Percentiles rank a stretch among this genome's conserved stretches.
Conservation (phyloP, 2,888 invertebrate genomes). For the Atrina japonica region DNA sequence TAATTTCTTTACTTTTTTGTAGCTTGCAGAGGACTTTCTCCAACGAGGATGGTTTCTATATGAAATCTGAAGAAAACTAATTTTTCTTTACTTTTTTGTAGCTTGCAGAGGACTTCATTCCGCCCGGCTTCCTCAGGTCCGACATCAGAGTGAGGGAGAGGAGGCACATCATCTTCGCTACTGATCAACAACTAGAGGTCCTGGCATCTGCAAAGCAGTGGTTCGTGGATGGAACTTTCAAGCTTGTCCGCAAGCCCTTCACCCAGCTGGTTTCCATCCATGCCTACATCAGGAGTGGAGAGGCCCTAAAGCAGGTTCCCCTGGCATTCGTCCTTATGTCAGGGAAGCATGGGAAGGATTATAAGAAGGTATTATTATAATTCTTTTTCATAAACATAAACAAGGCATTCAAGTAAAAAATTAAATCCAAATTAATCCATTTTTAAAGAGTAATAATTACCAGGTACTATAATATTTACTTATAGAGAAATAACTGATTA, state of each 20-base stretch:
- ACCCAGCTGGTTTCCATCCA: conserved; percentile 1
- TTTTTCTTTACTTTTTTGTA: no score
- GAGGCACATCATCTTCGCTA: not conserved
- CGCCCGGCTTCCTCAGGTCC: no score
- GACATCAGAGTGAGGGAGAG: no score
- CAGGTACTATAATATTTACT: no score
- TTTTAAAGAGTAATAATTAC: no score
- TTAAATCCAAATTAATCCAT: no score
- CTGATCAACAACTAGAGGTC: not conserved
- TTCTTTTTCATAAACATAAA: not conserved
- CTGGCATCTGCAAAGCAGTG: conserved; percentile 2
- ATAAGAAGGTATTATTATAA: not conserved
- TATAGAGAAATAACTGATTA: no score
- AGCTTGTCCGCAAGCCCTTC: not conserved
- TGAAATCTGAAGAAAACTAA: no score
- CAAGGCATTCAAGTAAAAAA: not conserved
- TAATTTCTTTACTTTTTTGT: no score
- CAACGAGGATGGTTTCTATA: no score
- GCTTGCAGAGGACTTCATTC: no score
- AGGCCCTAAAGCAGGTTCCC: not conserved
- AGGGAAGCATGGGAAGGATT: conserved; percentile 3
- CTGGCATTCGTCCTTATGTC: not conserved
- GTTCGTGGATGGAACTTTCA: conserved; percentile 5
- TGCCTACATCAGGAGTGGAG: not conserved
- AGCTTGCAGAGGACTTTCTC: no score